phyloP scores from a whole-genome alignment of 2,888 invertebrate genomes.

The Eumerus sabulonum region DNA sequence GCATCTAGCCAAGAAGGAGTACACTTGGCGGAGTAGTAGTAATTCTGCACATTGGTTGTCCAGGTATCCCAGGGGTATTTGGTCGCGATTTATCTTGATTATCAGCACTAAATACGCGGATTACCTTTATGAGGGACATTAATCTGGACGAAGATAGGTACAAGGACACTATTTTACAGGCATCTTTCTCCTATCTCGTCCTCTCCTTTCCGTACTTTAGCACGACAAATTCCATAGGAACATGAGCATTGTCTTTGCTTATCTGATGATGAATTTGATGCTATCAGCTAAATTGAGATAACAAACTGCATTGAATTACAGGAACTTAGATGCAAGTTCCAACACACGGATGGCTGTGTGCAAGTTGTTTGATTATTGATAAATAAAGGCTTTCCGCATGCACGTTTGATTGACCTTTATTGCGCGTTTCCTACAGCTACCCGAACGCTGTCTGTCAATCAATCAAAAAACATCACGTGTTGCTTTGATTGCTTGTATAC shows the following conservation, averaged over 20 bases:
- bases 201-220: conserved; percentile 3
- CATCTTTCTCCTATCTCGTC: conserved; percentile 19
- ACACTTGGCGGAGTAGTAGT: conserved; percentile 1
- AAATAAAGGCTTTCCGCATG: too few relatives aligned
- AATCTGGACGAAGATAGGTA: conserved; percentile 18
- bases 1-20: conserved; percentile 30
- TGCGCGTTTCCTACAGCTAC: too few relatives aligned
- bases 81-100: conserved; percentile 68
- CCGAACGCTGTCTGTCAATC: too few relatives aligned
- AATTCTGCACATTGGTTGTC: conserved; percentile 22
- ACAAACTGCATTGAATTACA: background rate
- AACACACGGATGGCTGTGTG: too few relatives aligned
- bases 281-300: conserved; percentile 54
- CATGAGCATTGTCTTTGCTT: conserved; percentile 15
- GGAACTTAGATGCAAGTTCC: too few relatives aligned
- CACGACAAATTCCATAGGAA: conserved; percentile 45
- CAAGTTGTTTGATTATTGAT: too few relatives aligned
- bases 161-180: conserved; percentile 24
- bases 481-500: too few relatives aligned
- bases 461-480: too few relatives aligned
- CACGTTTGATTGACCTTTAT: too few relatives aligned
- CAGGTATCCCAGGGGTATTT: conserved; percentile 55
- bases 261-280: conserved; percentile 54
- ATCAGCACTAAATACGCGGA: conserved; percentile 66
- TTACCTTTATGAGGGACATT: conserved; percentile 58